A percentile compares a stretch with the other conserved stretches of the same genome.
Evolutionary conservation across 2,797 vertebrate genomes (phyloP).

Genomic region (Takifugu ocellatus): DNA sequence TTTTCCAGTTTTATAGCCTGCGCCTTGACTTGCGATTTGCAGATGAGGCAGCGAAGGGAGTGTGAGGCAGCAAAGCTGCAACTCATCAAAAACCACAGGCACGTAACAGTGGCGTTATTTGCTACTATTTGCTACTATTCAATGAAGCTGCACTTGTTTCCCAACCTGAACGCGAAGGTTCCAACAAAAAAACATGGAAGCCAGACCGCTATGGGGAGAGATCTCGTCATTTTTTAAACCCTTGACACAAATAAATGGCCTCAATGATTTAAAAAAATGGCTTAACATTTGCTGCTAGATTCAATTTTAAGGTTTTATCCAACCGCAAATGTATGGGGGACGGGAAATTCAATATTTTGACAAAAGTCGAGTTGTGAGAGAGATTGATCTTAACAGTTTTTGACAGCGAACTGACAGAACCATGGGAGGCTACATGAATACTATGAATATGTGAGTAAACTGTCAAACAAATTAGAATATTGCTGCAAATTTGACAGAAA

Average conservation of each 20-base stretch:
- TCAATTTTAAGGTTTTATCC: slow-evolving; percentile 26
- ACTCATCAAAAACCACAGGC: slow-evolving; percentile 15
- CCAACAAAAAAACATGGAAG: slow-evolving; percentile 30
- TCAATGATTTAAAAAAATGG: slow-evolving; percentile 23
- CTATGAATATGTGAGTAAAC: background rate
- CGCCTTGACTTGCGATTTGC: slow-evolving; percentile 26
- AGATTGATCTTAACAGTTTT: slow-evolving; percentile 29
- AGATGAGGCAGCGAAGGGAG: slow-evolving; percentile 4
- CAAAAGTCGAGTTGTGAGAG: slow-evolving; percentile 24
- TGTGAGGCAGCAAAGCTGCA: slow-evolving; percentile 9
- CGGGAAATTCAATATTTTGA: slow-evolving; percentile 39
- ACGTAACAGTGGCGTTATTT: slow-evolving; percentile 1
- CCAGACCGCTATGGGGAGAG: slow-evolving; percentile 14
- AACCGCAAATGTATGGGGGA: slow-evolving; percentile 18
- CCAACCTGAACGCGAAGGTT: slow-evolving; percentile 6
- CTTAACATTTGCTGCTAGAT: slow-evolving; percentile 23
- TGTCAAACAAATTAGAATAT: background rate
- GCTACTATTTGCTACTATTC: slow-evolving; percentile 4
- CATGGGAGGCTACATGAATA: slow-evolving; percentile 5
- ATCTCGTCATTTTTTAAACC: slow-evolving; percentile 1
- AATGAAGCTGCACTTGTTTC: slow-evolving; percentile 29
- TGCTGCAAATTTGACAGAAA: background rate
- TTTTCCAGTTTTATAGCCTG: slow-evolving; percentile 34
- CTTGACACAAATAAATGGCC: slow-evolving; percentile 40
- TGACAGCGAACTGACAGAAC: slow-evolving; percentile 28